These are phyloP conservation scores for Stegostoma tigrinum DNA, from an alignment of 2,113 vertebrate species.

Conservation along the genomic window DNA sequence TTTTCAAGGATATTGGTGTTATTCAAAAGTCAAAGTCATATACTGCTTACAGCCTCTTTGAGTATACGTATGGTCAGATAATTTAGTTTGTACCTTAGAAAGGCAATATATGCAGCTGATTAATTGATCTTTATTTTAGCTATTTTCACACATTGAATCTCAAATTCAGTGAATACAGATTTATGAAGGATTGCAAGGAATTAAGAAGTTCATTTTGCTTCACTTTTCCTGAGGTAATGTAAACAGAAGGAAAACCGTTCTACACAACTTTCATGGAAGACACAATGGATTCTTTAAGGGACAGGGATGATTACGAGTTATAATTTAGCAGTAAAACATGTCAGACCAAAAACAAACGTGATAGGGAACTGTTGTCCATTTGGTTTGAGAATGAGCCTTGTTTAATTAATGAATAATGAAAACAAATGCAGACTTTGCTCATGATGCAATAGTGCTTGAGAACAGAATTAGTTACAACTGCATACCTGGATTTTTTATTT, in stretches of 20 bases:
- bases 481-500: background rate
- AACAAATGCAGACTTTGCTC: background rate
- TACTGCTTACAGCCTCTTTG: background rate
- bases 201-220: background rate
- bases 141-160: background rate
- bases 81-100: background rate
- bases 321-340: background rate
- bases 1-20: slow-evolving; percentile 32
- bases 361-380: slow-evolving; percentile 21
- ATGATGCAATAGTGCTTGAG: background rate
- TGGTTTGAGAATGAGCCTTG: background rate
- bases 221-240: background rate
- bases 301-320: background rate
- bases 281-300: background rate
- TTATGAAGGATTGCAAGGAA: background rate
- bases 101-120: background rate
- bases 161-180: background rate
- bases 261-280: background rate
- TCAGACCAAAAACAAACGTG: background rate
- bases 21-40: slow-evolving; percentile 23
- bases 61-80: background rate
- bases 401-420: slow-evolving; percentile 33
- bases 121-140: background rate
- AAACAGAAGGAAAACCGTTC: background rate
- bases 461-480: background rate